These are phyloP conservation scores for Gadopsis bispinosus DNA, from an alignment of 2,797 vertebrate species.

Conservation along the genomic window DNA sequence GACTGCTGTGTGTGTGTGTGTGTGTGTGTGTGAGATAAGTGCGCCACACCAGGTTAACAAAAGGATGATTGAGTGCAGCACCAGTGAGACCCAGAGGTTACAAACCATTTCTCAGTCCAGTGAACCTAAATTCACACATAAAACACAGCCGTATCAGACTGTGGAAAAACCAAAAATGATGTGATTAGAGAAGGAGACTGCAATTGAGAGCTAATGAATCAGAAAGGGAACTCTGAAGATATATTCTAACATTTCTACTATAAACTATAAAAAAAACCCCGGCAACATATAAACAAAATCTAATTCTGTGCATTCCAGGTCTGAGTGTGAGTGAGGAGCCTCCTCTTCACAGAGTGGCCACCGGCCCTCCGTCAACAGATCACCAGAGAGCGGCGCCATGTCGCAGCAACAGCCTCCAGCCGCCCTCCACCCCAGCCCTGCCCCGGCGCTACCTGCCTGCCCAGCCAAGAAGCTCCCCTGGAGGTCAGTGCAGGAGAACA, in stretches of 20 bases:
- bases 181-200: background rate
- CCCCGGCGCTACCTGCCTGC: conserved; percentile 91
- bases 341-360: conserved; percentile 82
- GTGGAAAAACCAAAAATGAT: conserved; percentile 10
- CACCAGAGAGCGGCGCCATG: conserved; percentile 67
- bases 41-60: conserved; percentile 40
- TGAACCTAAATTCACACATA: conserved; percentile 47
- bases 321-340: conserved; percentile 91
- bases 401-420: conserved; percentile 81
- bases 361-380: conserved; percentile 74
- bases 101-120: conserved; percentile 63
- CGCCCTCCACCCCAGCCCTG: conserved; percentile 82
- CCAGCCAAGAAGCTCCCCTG: conserved; percentile 87
- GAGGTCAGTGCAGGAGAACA: conserved; percentile 62
- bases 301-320: conserved; percentile 81
- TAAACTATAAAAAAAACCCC: background rate
- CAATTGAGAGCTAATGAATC: background rate
- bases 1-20: background rate
- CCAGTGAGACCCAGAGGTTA: conserved; percentile 50
- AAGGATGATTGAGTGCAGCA: conserved; percentile 56
- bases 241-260: background rate
- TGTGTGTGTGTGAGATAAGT: conserved; percentile 21
- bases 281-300: background rate
- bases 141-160: background rate
- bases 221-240: background rate